phyloP scores from a whole-genome alignment of 2,888 invertebrate genomes.

The Leptura quadrifasciata region DNA sequence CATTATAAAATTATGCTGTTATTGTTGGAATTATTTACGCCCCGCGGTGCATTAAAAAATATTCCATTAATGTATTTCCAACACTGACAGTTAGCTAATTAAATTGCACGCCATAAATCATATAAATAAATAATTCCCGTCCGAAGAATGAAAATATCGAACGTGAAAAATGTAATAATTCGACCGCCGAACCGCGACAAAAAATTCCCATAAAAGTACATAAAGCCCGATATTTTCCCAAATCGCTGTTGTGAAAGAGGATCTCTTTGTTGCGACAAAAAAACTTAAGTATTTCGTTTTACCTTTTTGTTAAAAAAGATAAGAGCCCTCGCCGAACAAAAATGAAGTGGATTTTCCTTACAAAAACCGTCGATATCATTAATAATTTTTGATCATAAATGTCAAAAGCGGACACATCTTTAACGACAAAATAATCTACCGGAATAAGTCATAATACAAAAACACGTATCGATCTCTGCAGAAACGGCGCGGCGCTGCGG shows the following conservation, averaged over 20 bases:
- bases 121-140: conserved; percentile 31
- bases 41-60: neutral
- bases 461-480: neutral
- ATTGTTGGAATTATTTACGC: neutral
- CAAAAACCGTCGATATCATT: conserved; percentile 48
- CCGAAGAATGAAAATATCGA: conserved; percentile 26
- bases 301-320: conserved; percentile 48
- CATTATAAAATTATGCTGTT: no score
- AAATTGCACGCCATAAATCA: conserved; percentile 22
- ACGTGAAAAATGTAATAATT: conserved; percentile 39
- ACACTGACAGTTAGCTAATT: conserved; percentile 8
- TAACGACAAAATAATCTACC: conserved; percentile 46
- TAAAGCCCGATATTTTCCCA: conserved; percentile 13
- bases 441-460: conserved; percentile 40
- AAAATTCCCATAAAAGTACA: conserved; percentile 34
- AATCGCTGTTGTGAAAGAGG: conserved; percentile 2
- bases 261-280: conserved; percentile 21
- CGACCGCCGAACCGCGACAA: conserved; percentile 22
- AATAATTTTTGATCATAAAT: conserved; percentile 53
- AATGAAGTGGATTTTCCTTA: conserved; percentile 44
- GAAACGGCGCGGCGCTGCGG: no score
- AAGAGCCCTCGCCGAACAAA: conserved; percentile 44
- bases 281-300: conserved; percentile 48
- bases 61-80: conserved; percentile 11
- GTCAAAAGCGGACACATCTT: conserved; percentile 44